Conservation (phyloP, 2,113 vertebrate species). For the Chaetura pelagica region DNA sequence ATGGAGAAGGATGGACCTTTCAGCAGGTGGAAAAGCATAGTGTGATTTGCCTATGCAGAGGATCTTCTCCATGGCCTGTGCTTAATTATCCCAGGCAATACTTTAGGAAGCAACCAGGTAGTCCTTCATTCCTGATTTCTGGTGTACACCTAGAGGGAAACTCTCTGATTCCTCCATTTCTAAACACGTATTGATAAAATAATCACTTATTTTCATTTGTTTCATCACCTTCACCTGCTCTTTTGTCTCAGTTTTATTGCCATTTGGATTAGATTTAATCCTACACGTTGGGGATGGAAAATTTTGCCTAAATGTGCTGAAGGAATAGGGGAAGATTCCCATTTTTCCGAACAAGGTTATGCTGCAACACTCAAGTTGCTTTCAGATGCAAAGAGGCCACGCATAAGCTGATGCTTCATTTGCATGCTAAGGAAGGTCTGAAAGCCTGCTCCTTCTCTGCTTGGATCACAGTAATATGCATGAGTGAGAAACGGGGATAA, state of each 20-base stretch:
- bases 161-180: constrained; percentile 3
- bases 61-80: background rate
- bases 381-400: constrained; percentile 16
- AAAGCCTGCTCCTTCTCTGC: constrained; percentile 23
- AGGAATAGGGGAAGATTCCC: background rate
- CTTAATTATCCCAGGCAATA: background rate
- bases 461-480: constrained; percentile 57
- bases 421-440: constrained; percentile 58
- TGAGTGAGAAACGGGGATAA: constrained; percentile 63
- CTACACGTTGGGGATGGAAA: background rate
- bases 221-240: constrained; percentile 30
- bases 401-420: constrained; percentile 33
- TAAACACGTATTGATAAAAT: background rate
- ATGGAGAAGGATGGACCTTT: background rate
- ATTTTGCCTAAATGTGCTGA: background rate
- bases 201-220: background rate
- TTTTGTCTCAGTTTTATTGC: background rate
- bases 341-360: background rate
- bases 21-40: background rate
- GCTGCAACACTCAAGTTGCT: background rate
- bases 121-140: constrained; percentile 31
- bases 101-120: constrained; percentile 33
- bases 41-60: background rate
- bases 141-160: constrained; percentile 7
- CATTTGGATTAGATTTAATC: background rate